These are phyloP conservation scores for Agrypnus murinus DNA, from an alignment of 2,888 invertebrate genomes.

Conservation along the genomic window DNA sequence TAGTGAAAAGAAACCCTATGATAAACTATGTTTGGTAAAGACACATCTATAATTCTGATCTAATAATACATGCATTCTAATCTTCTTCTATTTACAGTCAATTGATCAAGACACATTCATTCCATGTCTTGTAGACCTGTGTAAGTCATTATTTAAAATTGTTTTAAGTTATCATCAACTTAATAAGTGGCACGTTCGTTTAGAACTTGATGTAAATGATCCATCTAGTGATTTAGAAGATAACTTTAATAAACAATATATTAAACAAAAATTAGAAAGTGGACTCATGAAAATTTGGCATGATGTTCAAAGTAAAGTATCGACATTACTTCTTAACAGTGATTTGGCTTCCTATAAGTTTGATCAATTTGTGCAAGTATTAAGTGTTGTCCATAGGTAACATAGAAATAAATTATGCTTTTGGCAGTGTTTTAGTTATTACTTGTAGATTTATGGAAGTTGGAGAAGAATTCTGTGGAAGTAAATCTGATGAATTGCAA, in stretches of 20 bases:
- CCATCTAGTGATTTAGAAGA: slow-evolving; percentile 74
- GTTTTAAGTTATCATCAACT: slow-evolving; percentile 86
- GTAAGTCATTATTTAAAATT: slow-evolving; percentile 89
- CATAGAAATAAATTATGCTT: slow-evolving; percentile 16
- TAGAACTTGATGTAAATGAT: slow-evolving; percentile 59
- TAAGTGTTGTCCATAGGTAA: slow-evolving; percentile 88
- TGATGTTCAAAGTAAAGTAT: slow-evolving; percentile 94
- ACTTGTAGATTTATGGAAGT: slow-evolving; percentile 83
- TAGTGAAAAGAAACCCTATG: slow-evolving; percentile 82
- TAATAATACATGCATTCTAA: slow-evolving; percentile 11
- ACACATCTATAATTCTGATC: not conserved
- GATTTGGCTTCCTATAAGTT: slow-evolving; percentile 92
- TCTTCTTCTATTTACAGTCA: slow-evolving; percentile 65
- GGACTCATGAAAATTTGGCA: slow-evolving; percentile 93
- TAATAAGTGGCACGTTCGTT: slow-evolving; percentile 82
- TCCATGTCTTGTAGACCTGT: slow-evolving; percentile 87
- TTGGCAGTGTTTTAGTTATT: no score
- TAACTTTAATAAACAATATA: slow-evolving; percentile 83
- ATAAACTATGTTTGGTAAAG: slow-evolving; percentile 83
- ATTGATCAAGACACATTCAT: slow-evolving; percentile 78
- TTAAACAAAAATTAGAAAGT: slow-evolving; percentile 91
- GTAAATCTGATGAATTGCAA: slow-evolving; percentile 89
- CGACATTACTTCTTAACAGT: slow-evolving; percentile 84
- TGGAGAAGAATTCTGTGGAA: slow-evolving; percentile 92
- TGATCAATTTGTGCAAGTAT: slow-evolving; percentile 94